Base-by-base conservation (phyloP, 2,113 vertebrate genomes). In the Pluvianellus socialis region DNA sequence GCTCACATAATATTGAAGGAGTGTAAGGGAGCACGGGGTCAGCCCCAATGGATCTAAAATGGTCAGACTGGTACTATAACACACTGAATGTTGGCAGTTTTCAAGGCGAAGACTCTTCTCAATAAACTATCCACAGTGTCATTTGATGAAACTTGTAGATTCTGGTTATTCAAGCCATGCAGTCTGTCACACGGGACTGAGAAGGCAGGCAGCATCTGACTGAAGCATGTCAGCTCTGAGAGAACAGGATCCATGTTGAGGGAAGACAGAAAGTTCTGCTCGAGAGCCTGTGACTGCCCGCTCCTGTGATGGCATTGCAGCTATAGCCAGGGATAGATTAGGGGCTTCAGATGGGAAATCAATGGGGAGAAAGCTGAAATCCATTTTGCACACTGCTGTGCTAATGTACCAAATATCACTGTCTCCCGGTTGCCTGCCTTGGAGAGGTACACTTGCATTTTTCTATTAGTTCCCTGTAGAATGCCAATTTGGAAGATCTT, bases 301-400 rank as follows among this genome's bases (percentile, higher is more conserved):
- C 15, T 70, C 42, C 45, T 62, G n/a, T 19, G 42, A 63, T 66
- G 55, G 40, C 26, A 17, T 12, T 30, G 55, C 79, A 88, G 45
- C 28, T 30, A 27, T 27, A 73, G 72, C 22, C 14, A 5, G 55
- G n/a, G 33, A 90, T 27, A 45, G 58, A 86, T 83, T 83, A 61
- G 66, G 44, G 58, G 6, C 45, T 92, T 94, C 83, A 92, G 58
- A 85, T 58, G 56, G 49, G 35, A 88, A 95, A 92, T 77, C 72
- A 92, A 3, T 74, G 47, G 45, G 75, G 12, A 92, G 67, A 94
- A 89, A 88, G 32, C 40, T 59, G n/a, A 86, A 96, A 92, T 76
- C 62, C 24, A 40, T 92, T 96, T 35, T 71, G 66, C 10, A 10
- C 21, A 4, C 58, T 92, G 62, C 70, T 68, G 74, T 56, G 30